phyloP scores from a whole-genome alignment of 2,113 vertebrate species.

The Cyanoliseus patagonus region DNA sequence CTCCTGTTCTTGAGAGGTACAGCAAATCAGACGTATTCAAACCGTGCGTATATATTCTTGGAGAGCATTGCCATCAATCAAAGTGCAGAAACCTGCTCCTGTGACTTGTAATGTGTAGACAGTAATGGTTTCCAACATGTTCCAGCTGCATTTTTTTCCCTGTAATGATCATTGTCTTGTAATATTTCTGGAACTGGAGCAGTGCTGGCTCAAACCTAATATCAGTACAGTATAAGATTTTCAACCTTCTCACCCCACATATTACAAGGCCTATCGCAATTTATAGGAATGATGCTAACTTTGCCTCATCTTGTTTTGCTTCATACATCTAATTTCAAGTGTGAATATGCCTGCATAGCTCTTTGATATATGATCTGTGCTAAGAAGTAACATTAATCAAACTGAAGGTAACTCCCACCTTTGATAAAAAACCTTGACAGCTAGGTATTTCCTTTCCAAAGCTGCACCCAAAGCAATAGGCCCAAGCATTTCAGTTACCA shows the following conservation, averaged over 20 bases:
- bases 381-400: constrained; percentile 49
- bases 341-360: constrained; percentile 8
- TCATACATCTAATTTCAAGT: constrained; percentile 24
- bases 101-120: constrained; percentile 29
- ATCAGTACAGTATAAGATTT: background rate
- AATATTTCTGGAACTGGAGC: constrained; percentile 30
- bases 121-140: constrained; percentile 42
- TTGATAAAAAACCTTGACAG: constrained; percentile 41
- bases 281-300: constrained; percentile 10
- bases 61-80: constrained; percentile 34
- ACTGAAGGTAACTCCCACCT: constrained; percentile 21
- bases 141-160: constrained; percentile 13
- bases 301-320: constrained; percentile 30
- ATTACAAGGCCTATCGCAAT: constrained; percentile 6
- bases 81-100: constrained; percentile 26
- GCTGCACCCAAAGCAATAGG: background rate
- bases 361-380: constrained; percentile 33
- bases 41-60: background rate
- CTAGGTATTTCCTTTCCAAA: constrained; percentile 24
- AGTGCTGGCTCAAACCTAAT: background rate
- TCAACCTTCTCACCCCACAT: constrained; percentile 10
- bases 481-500: constrained; percentile 9
- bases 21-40: constrained; percentile 11
- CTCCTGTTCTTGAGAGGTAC: constrained; percentile 26
- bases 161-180: background rate